phyloP scores from a whole-genome alignment of 2,888 invertebrate genomes.

The Silvanus unidentatus region DNA sequence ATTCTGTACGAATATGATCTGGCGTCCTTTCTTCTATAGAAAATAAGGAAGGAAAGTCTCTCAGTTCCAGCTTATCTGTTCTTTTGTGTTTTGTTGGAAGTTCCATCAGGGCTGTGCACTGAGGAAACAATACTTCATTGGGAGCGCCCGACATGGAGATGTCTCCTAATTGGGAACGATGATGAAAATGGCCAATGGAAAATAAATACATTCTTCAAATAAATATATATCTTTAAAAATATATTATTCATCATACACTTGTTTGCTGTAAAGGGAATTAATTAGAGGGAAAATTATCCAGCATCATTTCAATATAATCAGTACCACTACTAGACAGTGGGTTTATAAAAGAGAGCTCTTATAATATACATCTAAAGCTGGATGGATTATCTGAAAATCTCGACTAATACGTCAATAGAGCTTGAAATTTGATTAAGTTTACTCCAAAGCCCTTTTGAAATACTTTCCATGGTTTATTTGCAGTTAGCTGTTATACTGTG shows the following conservation, averaged over 20 bases:
- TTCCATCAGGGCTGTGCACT: constrained; percentile 35
- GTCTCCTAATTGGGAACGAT: constrained; percentile 35
- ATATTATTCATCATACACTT: too few species aligned
- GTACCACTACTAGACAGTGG: constrained; percentile 12
- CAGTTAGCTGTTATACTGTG: constrained; percentile 15
- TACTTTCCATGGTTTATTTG: constrained; percentile 22
- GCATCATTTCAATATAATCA: constrained; percentile 15
- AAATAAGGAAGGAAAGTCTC: constrained; percentile 35
- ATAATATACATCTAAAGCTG: constrained; percentile 28
- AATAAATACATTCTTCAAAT: neutral
- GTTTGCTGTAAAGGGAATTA: constrained; percentile 18
- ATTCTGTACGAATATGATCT: constrained; percentile 40
- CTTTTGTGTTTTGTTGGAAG: constrained; percentile 35
- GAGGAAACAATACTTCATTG: constrained; percentile 41
- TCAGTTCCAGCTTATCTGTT: constrained; percentile 37
- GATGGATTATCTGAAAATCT: constrained; percentile 42
- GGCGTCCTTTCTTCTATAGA: constrained; percentile 36
- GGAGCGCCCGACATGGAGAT: constrained; percentile 27
- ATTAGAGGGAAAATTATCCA: constrained; percentile 20
- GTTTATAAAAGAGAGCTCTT: constrained; percentile 25
- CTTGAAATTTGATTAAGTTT: constrained; percentile 46
- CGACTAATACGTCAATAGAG: constrained; percentile 45
- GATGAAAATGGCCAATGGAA: neutral
- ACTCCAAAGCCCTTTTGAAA: constrained; percentile 34
- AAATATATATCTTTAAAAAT: too few species aligned